A percentile compares a stretch with the other conserved stretches of the same genome.
phyloP scores from a whole-genome alignment of 1,140 invertebrate genomes.

The Ceratoteleas bidentatus region DNA sequence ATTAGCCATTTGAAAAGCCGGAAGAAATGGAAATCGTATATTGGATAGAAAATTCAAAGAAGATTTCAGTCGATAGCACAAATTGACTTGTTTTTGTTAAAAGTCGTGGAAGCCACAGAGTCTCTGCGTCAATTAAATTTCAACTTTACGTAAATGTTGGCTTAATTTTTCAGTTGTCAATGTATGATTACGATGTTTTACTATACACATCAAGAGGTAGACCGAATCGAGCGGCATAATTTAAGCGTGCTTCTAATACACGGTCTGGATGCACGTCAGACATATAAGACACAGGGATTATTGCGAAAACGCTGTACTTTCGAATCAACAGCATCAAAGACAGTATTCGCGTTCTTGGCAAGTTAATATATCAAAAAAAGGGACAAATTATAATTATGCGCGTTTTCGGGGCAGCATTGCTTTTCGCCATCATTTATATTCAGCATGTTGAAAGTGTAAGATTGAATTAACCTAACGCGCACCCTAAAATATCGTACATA shows the following conservation, averaged over 20 bases:
- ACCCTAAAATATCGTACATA: too few relatives aligned
- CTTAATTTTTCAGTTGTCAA: conserved; percentile 1
- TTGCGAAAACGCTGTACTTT: conserved; percentile 10
- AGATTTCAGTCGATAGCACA: neutral
- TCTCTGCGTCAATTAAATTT: neutral
- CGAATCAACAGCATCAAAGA: neutral
- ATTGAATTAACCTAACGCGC: neutral
- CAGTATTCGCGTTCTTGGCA: too few relatives aligned
- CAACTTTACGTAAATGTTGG: neutral
- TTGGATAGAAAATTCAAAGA: neutral
- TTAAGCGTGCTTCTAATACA: conserved; percentile 20
- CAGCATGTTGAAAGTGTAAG: conserved; percentile 58
- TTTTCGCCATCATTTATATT: conserved; percentile 16
- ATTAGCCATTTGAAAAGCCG: conserved; percentile 62
- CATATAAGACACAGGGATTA: conserved; percentile 26
- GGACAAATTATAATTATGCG: conserved; percentile 10
- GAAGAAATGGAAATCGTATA: conserved; percentile 14
- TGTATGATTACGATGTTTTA: conserved; percentile 13
- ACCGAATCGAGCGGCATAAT: conserved; percentile 5
- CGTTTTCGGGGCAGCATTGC: neutral
- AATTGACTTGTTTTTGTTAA: neutral
- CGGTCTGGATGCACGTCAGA: conserved; percentile 1
- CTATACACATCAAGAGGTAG: neutral
- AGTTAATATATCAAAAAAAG: neutral
- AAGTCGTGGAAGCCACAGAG: neutral